A percentile compares a stretch with the other conserved stretches of the same genome.
Evolutionary conservation across 2,113 vertebrate genomes (phyloP).

Genomic region (Brachyhypopomus occidentalis): DNA sequence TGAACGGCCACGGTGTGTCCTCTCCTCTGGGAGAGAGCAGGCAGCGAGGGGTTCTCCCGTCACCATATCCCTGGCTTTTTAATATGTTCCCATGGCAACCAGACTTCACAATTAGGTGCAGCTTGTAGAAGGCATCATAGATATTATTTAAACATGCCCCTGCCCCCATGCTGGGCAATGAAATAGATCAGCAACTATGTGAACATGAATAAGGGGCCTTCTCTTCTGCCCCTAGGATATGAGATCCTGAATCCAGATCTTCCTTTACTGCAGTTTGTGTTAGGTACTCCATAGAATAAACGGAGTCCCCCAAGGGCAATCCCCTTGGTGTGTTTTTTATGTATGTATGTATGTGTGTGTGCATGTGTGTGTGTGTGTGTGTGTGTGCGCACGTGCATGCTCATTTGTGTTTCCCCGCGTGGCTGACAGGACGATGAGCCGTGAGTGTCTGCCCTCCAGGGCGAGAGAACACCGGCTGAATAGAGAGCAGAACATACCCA

Average conservation of each 20-base stretch:
- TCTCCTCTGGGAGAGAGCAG: conserved; percentile 19
- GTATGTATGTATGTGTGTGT: neutral
- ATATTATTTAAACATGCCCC: conserved; percentile 9
- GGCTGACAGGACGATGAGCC: conserved; percentile 55
- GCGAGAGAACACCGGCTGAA: conserved; percentile 63
- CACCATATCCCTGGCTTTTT: conserved; percentile 29
- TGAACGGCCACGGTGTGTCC: conserved; percentile 3
- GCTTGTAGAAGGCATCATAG: neutral
- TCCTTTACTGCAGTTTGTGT: neutral
- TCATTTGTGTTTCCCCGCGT: conserved; percentile 14
- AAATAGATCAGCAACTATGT: neutral
- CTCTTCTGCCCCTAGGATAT: neutral
- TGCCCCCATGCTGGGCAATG: conserved; percentile 15
- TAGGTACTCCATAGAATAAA: neutral
- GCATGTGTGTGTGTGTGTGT: conserved; percentile 17
- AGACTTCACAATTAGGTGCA: conserved; percentile 33
- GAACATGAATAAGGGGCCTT: neutral
- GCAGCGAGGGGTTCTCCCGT: conserved; percentile 43
- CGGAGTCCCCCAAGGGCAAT: neutral
- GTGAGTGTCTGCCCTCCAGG: conserved; percentile 60
- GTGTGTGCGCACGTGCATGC: conserved; percentile 10
- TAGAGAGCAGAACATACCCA: conserved; percentile 67
- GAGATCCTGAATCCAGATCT: too few species aligned
- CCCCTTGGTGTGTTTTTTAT: neutral
- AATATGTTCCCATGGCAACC: conserved; percentile 47